phyloP scores from a whole-genome alignment of 2,113 vertebrate species.

The Rhipidura dahli region DNA sequence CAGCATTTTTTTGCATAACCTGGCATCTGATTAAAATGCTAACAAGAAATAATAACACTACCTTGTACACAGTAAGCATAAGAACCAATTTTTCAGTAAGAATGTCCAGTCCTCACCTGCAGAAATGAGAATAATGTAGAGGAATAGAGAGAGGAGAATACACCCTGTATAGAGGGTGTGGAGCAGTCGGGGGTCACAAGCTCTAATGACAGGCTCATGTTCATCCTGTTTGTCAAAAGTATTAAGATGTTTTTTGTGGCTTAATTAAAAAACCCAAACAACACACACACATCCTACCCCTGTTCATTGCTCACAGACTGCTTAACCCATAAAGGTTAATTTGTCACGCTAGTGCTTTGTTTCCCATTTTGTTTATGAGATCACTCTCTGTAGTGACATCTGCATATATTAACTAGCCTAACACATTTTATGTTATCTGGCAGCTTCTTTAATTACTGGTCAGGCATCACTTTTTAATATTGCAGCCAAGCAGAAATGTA shows the following conservation, averaged over 20 bases:
- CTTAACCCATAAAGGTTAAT: conserved; percentile 51
- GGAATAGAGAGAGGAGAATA: too few relatives aligned
- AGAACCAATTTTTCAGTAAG: neutral
- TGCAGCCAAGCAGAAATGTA: conserved; percentile 49
- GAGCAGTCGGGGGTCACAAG: neutral
- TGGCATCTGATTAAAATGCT: neutral
- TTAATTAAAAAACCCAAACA: neutral
- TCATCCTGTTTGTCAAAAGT: neutral
- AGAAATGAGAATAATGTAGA: neutral
- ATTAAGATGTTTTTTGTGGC: neutral
- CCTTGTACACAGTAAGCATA: neutral
- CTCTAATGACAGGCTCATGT: neutral
- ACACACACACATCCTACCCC: neutral
- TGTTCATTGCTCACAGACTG: neutral
- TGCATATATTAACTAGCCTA: conserved; percentile 32
- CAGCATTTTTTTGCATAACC: neutral
- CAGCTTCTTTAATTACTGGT: conserved; percentile 56
- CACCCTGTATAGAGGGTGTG: neutral
- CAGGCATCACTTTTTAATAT: conserved; percentile 58
- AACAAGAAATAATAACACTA: neutral
- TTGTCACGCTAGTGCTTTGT: conserved; percentile 26
- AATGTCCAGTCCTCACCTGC: neutral
- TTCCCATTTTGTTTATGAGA: conserved; percentile 26
- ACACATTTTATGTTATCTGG: conserved; percentile 30
- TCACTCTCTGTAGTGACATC: conserved; percentile 45